Conservation (phyloP, 2,797 vertebrate genomes). For the Hydrophis major region DNA sequence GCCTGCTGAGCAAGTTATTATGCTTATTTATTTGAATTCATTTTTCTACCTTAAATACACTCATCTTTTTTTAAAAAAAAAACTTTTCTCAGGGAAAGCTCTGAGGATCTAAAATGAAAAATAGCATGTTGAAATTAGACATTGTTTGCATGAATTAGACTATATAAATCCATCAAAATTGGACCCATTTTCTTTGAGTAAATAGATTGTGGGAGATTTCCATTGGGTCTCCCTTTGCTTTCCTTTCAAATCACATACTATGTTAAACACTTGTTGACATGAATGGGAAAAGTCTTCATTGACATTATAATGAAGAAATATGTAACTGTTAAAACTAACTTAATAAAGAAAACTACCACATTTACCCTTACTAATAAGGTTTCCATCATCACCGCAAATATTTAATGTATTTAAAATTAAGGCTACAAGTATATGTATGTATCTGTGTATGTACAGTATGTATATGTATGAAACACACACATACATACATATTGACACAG, state of each 20-base stretch:
- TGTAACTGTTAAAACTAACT: constrained; percentile 49
- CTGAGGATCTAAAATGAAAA: constrained; percentile 66
- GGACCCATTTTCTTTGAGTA: constrained; percentile 48
- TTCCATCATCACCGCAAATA: constrained; percentile 45
- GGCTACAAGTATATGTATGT: constrained; percentile 37
- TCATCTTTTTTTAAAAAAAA: constrained; percentile 63
- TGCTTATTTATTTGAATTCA: constrained; percentile 82
- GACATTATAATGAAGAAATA: constrained; percentile 49
- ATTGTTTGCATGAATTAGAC: constrained; percentile 57
- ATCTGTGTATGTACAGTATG: constrained; percentile 24
- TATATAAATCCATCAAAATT: constrained; percentile 50
- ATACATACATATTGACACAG: background rate
- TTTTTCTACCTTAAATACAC: constrained; percentile 73
- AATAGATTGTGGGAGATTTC: constrained; percentile 29
- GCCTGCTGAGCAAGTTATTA: constrained; percentile 76
- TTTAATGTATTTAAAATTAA: constrained; percentile 49
- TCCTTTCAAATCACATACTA: constrained; percentile 61
- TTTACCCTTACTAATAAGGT: constrained; percentile 48
- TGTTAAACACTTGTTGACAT: constrained; percentile 58
- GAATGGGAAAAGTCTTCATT: constrained; percentile 48
- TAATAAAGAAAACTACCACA: constrained; percentile 54
- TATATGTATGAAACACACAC: background rate
- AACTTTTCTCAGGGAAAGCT: constrained; percentile 71
- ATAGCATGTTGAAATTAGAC: constrained; percentile 70
- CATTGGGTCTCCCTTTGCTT: constrained; percentile 54